Conservation (phyloP, 2,797 vertebrate genomes). For the Heteromormyrus szaboi region DNA sequence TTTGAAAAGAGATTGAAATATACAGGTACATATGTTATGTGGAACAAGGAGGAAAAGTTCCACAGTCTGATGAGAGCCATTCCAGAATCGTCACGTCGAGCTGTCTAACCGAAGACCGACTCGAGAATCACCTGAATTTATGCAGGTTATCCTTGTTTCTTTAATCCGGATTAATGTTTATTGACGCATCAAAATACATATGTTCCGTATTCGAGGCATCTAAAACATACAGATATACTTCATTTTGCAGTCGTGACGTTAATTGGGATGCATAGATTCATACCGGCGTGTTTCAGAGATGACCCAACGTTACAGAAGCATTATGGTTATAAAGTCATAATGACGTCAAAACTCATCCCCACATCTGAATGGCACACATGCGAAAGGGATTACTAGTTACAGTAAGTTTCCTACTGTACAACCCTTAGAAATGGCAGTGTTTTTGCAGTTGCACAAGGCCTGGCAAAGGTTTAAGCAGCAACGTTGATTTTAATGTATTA, state of each 20-base stretch:
- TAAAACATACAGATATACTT: not conserved
- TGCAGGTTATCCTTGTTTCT: not conserved
- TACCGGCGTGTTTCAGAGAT: not conserved
- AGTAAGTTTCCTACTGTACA: not conserved
- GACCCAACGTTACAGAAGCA: not conserved
- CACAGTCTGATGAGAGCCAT: not conserved
- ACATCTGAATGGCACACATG: not conserved
- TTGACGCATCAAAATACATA: not conserved
- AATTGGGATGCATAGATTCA: not conserved
- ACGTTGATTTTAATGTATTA: not conserved
- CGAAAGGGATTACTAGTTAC: not conserved
- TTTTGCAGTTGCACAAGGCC: not conserved
- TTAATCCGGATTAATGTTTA: not conserved
- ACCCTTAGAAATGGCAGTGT: not conserved
- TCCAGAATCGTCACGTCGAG: not conserved
- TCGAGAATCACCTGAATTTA: not conserved
- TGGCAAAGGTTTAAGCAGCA: constrained; percentile 7
- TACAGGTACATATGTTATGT: not conserved
- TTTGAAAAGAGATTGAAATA: constrained; percentile 39
- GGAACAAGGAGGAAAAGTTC: not conserved
- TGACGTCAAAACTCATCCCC: not conserved
- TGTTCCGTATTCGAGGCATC: not conserved
- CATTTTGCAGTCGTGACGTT: not conserved
- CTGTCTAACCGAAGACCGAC: not conserved
- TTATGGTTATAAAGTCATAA: not conserved